Evolutionary conservation across 2,113 vertebrate genomes (phyloP), one percentile per base, ranked within the genome.

Genomic region (Corythornis vintsioides): DNA sequence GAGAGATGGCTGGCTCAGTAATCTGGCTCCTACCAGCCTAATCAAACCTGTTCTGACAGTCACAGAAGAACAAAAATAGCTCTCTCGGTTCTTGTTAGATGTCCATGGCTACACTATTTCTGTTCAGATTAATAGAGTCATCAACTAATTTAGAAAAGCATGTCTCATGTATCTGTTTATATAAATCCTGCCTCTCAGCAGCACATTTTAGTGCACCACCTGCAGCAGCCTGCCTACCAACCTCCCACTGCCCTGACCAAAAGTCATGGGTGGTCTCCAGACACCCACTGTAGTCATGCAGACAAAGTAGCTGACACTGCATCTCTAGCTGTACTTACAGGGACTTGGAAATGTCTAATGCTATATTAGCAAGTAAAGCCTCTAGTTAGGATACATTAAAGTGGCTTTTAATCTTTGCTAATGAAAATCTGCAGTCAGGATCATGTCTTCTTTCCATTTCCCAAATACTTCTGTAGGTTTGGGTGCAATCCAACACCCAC

Each of bases 381-480:
- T 76, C 67, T 81, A 42, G 24, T 89, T 80, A 92, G 29, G 24
- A 38, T 67, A 50, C 50, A 18, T 71, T 84, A 75, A 89, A 92
- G 83, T 38, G 89, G 86, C 74, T 87, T 92, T 90, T 93, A 89
- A 86, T 94, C 63, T 94, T 65, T 86, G 72, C 81, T 95, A 95
- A 96, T 92, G 87, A 84, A 78, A 95, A 89, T 95, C 93, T 80
- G 59, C 60, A 25, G 24, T 66, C 92, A 89, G 82, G 67, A 94
- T 69, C 74, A 47, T 35, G 40, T 65, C 16, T 78, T 81, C 70
- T 57, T 60, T 47, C 40, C 2, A 0, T 47, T 57, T 66, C 48
- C 43, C 66, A 88, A 76, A 89, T 82, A 55, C 17, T 82, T 92
- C 42, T 71, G 67, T n/a, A 72, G 88, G 57, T 88, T 86, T 88